A percentile compares a stretch with the other conserved stretches of the same genome.
phyloP scores from a whole-genome alignment of 2,113 vertebrate species.

The Saguinus midas region DNA sequence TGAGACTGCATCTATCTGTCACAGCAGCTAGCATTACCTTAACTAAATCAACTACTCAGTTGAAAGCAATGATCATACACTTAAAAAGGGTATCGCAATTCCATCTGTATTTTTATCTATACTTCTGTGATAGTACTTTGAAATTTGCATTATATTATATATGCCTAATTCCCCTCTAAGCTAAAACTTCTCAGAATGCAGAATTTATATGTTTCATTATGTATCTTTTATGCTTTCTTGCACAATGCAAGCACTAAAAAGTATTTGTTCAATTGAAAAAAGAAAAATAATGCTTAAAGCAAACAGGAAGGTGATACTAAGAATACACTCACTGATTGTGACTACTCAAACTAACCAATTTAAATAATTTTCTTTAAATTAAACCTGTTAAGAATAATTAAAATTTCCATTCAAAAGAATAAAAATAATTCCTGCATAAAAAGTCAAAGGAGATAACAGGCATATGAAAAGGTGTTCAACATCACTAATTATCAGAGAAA shows the following conservation, averaged over 20 bases:
- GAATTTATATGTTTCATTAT: neutral
- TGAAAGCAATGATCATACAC: neutral
- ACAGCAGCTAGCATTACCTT: neutral
- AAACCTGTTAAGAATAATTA: slow-evolving; percentile 7
- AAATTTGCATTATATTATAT: neutral
- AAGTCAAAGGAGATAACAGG: neutral
- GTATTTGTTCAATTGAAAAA: neutral
- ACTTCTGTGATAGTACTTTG: neutral
- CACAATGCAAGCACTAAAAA: neutral
- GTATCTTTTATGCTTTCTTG: neutral
- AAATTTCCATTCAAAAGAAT: neutral
- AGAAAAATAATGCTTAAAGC: neutral
- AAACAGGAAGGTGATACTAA: neutral
- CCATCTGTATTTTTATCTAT: neutral
- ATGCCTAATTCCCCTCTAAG: neutral
- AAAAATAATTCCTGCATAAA: neutral
- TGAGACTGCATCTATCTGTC: neutral
- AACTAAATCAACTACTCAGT: neutral
- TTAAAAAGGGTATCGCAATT: neutral
- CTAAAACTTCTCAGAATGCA: neutral
- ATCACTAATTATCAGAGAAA: neutral
- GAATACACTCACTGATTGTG: neutral
- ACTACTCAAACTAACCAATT: neutral
- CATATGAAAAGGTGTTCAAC: neutral
- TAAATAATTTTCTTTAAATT: slow-evolving; percentile 34